A percentile compares a stretch with the other conserved stretches of the same genome.
Evolutionary conservation across 2,888 invertebrate genomes (phyloP).

Genomic region (Pachydiplax longipennis): DNA sequence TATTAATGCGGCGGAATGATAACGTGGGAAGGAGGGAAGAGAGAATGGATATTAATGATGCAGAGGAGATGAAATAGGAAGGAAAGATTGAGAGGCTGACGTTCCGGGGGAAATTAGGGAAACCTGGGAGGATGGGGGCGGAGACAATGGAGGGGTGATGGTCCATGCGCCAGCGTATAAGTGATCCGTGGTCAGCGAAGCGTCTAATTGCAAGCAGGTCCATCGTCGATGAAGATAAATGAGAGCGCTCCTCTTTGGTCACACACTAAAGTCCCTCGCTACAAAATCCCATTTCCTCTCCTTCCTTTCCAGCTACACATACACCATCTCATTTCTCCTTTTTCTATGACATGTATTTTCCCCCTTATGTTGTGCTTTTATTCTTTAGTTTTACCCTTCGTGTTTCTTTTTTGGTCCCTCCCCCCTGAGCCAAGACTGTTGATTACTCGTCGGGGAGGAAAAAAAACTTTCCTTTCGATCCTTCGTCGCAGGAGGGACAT

Average conservation of each 20-base stretch:
- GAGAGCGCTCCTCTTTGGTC: not conserved
- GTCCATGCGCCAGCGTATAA: not conserved
- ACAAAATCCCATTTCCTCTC: not conserved
- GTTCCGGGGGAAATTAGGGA: conserved; percentile 4
- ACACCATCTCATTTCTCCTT: not conserved
- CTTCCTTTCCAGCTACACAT: not conserved
- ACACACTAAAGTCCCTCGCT: not conserved
- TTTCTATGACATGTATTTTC: not conserved
- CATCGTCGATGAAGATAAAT: conserved; percentile 40
- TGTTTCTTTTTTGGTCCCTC: not conserved
- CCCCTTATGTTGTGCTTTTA: not conserved
- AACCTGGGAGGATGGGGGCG: not conserved
- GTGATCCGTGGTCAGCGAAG: conserved; percentile 12
- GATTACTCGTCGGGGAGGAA: no score
- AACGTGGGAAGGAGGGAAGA: not conserved
- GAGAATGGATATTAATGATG: not conserved
- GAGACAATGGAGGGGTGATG: not conserved
- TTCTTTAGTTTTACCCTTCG: not conserved
- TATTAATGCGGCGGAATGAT: not conserved
- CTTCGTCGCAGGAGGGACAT: no score
- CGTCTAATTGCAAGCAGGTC: conserved; percentile 33
- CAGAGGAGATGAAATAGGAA: not conserved
- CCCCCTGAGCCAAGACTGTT: not conserved
- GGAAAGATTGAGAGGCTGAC: conserved; percentile 43
- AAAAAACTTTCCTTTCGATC: no score